Evolutionary conservation across 2,113 vertebrate species (phyloP).

Genomic region (Phalacrocorax aristotelis): DNA sequence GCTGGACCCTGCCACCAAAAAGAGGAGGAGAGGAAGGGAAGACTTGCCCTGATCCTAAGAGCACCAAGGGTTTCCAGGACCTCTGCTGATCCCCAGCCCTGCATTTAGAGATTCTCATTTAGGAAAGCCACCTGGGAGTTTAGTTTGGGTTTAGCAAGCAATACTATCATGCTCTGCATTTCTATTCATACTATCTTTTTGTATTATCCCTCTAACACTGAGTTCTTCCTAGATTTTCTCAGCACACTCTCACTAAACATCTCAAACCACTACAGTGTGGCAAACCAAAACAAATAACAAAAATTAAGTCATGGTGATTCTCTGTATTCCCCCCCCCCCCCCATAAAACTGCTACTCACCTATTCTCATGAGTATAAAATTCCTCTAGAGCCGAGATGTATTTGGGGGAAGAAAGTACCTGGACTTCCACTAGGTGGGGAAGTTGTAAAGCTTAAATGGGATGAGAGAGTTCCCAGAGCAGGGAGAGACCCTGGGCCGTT

Average conservation of each 20-base stretch:
- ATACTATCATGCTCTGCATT: not conserved
- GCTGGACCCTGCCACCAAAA: not conserved
- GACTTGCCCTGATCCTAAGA: not conserved
- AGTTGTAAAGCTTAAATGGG: conserved; percentile 54
- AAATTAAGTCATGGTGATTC: not conserved
- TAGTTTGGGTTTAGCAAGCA: not conserved
- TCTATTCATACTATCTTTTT: not conserved
- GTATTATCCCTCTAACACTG: not conserved
- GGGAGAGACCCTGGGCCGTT: not conserved
- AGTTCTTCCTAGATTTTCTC: not conserved
- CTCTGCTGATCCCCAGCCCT: not conserved
- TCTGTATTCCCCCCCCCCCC: not conserved
- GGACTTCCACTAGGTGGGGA: conserved; percentile 68
- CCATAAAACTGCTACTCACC: not conserved
- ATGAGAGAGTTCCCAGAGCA: not conserved
- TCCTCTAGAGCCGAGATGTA: not conserved
- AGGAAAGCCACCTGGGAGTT: not conserved
- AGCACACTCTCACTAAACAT: not conserved
- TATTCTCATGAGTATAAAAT: not conserved
- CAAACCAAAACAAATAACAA: not conserved
- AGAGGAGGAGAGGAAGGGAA: not conserved
- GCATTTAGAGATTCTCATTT: not conserved
- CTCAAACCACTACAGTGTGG: not conserved
- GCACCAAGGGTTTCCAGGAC: not conserved
- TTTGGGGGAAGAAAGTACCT: not conserved